Evolutionary conservation across 1,140 invertebrate genomes (phyloP), one percentile per base, ranked within the genome.

Genomic region (Cephus cinctus): DNA sequence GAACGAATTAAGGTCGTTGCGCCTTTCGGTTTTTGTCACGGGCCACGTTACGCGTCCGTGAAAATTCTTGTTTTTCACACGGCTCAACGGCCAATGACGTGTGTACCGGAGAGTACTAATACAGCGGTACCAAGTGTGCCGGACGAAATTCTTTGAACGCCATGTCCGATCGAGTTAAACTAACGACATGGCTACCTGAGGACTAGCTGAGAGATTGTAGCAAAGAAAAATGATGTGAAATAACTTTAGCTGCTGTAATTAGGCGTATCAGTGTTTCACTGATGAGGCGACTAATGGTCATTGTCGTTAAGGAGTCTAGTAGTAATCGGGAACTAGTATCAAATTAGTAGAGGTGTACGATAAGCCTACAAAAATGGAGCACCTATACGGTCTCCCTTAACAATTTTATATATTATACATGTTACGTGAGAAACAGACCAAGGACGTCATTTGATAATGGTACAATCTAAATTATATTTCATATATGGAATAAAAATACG

Each of bases 41-140:
- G 39, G 20, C 47, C 40, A 34, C 36, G 52, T 61, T 47, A 31
- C n/a, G n/a, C n/a, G n/a, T n/a, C 50, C 52, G 56, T 61, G 54
- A 61, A 63, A 63, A 63, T 63, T 52, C 49, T 32, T 43, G 32
- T 59, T 61, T 46, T 56, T 47, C 52, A 57, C 50, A 56, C 51
- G 53, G 57, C 51, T n/a, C n/a, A n/a, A n/a, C n/a, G n/a, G n/a
- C n/a, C n/a, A n/a, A n/a, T n/a, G n/a, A n/a, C n/a, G n/a, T n/a
- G n/a, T n/a, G n/a, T n/a, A n/a, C 30, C 22, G 42, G 30, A 38
- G 4, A 23, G 3, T 11, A 40, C 38, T 21, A 22, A 46, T 46
- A 34, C 34, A 30, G 22, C 39, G 35, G 27, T 35, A 27, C 42
- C 16, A 15, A 45, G 43, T 44, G 20, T n/a, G 12, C 23, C 35